Evolutionary conservation across 2,888 invertebrate species (phyloP).

Genomic region (Phoenoteleia sp.): DNA sequence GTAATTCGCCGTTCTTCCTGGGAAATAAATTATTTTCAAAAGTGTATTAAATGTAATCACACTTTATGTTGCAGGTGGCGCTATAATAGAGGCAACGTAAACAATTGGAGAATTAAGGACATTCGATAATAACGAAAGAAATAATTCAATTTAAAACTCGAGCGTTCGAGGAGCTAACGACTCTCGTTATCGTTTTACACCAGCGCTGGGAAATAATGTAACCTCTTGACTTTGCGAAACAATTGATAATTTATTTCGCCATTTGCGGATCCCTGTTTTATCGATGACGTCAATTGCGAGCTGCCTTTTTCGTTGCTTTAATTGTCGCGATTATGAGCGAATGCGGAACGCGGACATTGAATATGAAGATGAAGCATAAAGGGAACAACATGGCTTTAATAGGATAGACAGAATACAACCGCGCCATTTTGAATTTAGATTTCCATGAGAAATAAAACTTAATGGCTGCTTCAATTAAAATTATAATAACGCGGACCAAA

Average conservation of each 20-base stretch:
- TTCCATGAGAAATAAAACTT: no score
- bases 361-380: no score
- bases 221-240: slow-evolving; percentile 14
- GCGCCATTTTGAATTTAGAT: no score
- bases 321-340: background rate
- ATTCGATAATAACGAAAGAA: slow-evolving; percentile 10
- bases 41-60: no score
- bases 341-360: background rate
- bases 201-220: slow-evolving; percentile 27
- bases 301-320: slow-evolving; percentile 1
- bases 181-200: slow-evolving; percentile 45
- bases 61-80: no score
- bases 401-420: no score
- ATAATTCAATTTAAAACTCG: slow-evolving; percentile 28
- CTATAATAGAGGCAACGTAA: no score
- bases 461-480: no score
- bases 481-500: no score
- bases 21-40: no score
- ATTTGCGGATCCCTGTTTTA: background rate
- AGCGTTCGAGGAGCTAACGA: slow-evolving; percentile 15
- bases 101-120: background rate
- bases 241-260: slow-evolving; percentile 31
- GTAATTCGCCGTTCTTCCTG: no score
- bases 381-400: no score
- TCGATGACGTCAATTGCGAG: background rate